These are phyloP conservation scores for Podarcis lilfordi DNA, from an alignment of 2,797 vertebrate genomes.

Conservation along the genomic window DNA sequence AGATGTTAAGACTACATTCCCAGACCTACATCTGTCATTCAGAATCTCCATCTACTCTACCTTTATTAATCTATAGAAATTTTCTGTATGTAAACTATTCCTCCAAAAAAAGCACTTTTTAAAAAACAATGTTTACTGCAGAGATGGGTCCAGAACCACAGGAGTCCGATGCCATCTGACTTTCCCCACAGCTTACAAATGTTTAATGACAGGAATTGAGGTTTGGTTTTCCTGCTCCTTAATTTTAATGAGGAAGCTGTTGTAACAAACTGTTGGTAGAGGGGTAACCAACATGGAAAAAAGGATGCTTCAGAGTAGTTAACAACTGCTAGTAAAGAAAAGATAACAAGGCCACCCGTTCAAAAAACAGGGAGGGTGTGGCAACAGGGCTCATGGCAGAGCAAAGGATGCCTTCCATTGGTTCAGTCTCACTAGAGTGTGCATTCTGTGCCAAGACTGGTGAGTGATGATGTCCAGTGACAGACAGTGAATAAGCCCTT, in stretches of 20 bases:
- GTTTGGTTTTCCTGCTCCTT: background rate
- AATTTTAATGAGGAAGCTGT: slow-evolving; percentile 17
- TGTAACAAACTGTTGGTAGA: background rate
- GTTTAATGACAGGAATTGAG: background rate
- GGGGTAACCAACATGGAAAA: slow-evolving; percentile 3
- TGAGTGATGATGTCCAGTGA: background rate
- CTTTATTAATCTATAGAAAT: background rate
- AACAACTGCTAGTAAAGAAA: background rate
- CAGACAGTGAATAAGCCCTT: background rate
- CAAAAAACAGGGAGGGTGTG: background rate
- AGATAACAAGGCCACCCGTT: background rate
- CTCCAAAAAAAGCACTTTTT: background rate
- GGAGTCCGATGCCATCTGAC: slow-evolving; percentile 27
- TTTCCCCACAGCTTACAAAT: slow-evolving; percentile 11
- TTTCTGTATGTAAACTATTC: background rate
- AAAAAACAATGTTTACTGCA: slow-evolving; percentile 32
- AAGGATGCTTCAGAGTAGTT: background rate
- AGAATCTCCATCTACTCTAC: background rate
- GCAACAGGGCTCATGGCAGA: background rate
- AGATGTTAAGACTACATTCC: background rate
- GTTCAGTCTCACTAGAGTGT: background rate
- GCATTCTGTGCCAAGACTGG: background rate
- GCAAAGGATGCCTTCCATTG: background rate
- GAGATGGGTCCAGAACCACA: slow-evolving; percentile 16
- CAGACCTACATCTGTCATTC: background rate